Percentiles rank a stretch among this genome's conserved stretches.
These are phyloP conservation scores for Brachyistius frenatus DNA, from an alignment of 2,113 vertebrate genomes.

Conservation along the genomic window DNA sequence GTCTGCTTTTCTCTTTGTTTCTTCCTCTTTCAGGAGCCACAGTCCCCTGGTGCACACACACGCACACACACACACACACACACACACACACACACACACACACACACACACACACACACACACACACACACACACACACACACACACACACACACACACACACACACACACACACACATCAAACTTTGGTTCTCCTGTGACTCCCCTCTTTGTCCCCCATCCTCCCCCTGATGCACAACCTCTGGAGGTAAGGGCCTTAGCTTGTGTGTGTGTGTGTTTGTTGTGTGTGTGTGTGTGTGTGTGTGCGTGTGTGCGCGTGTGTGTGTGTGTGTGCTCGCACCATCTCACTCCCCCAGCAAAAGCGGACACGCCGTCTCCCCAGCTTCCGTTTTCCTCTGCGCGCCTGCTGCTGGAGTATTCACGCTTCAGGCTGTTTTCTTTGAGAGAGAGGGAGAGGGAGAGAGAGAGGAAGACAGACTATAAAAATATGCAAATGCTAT, in stretches of 20 bases:
- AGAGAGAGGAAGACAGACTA: slow-evolving; percentile 70
- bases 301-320: slow-evolving; percentile 10
- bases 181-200: slow-evolving; percentile 49
- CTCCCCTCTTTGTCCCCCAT: slow-evolving; percentile 13
- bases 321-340: not conserved
- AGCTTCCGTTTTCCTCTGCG: slow-evolving; percentile 77
- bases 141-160: too few relatives aligned
- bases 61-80: slow-evolving; percentile 2
- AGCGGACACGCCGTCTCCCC: slow-evolving; percentile 73
- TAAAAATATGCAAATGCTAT: slow-evolving; percentile 88
- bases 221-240: slow-evolving; percentile 34
- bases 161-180: slow-evolving; percentile 42
- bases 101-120: slow-evolving; percentile 42
- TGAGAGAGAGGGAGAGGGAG: slow-evolving; percentile 72
- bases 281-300: slow-evolving; percentile 7
- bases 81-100: slow-evolving; percentile 49
- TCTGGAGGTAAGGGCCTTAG: slow-evolving; percentile 68
- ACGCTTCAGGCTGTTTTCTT: slow-evolving; percentile 85
- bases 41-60: slow-evolving; percentile 38
- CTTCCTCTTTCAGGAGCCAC: slow-evolving; percentile 61
- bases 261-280: not conserved
- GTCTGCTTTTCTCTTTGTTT: slow-evolving; percentile 56
- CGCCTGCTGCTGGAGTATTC: slow-evolving; percentile 77
- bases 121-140: too few relatives aligned
- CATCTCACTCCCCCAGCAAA: slow-evolving; percentile 43